Base-by-base conservation (phyloP, 1,140 invertebrate genomes). In the Coboldia fuscipes region DNA sequence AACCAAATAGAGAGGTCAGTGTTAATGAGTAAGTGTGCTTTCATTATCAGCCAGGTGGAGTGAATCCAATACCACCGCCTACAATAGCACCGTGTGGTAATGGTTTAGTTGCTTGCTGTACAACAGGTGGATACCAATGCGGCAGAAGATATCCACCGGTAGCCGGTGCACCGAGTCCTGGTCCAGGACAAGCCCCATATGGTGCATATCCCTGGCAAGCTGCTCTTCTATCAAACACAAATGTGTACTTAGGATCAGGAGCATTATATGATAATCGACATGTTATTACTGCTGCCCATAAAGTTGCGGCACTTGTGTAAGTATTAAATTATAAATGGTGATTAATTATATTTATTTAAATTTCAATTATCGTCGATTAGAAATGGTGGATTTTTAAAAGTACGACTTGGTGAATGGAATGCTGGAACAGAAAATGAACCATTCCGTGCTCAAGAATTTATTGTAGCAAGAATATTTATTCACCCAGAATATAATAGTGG, bases 391-490 rank as follows among this genome's bases (percentile, higher is more conserved):
- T 1, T 19, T 15, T 54, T 50, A 10, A 75, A 72, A 47, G 61
- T 75, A 4, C 62, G 73, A 26, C 45, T 78, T 1, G 75, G 75
- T 0, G 74, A 75, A 45, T 76, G 72, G 72, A 62, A 76, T 47
- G 66, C 63, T 1, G 54, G 57, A n/a, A 59, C 54, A 1, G 64
- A 62, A 1, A 62, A 46, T 7, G 72, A 76, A 36, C 64, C 65
- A 0, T 60, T 72, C 29, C 60, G 67, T 3, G 66, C 61, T 35
- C 55, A 69, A 40, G 72, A 76, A 40, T 65, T 67, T 31, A 51
- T 39, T 4, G 46, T 72, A 1, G 41, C 47, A 2, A 60, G 53
- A 39, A 61, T 78, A 9, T 63, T 64, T 27, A 52, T 68, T 14
- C 73, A 82, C 45, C 70, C 72, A 1, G 52, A 62, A 4, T 82